These are phyloP conservation scores for Ceratosolen solmsi DNA, from an alignment of 1,140 invertebrate genomes.

Conservation along the genomic window DNA sequence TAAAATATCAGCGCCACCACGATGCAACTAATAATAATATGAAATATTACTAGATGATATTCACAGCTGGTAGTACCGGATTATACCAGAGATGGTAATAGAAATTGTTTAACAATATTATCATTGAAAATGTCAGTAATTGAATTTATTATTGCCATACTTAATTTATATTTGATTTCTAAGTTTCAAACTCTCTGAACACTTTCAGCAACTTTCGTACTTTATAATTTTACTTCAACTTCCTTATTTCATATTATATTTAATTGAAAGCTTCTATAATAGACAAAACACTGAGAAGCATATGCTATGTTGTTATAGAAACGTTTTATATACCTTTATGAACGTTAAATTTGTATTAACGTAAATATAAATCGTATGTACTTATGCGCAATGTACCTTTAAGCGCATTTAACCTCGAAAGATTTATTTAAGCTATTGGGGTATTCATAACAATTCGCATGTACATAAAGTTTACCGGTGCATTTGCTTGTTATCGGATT, in stretches of 20 bases:
- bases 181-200: too few species aligned
- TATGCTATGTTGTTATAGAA: slow-evolving; percentile 34
- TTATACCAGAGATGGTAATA: too few species aligned
- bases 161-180: too few species aligned
- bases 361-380: background rate
- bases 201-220: too few species aligned
- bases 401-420: slow-evolving; percentile 24
- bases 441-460: slow-evolving; percentile 26
- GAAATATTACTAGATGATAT: too few species aligned
- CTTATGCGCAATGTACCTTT: background rate
- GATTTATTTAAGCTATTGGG: background rate
- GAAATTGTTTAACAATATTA: too few species aligned
- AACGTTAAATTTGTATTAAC: background rate
- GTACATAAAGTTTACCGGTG: slow-evolving; percentile 3
- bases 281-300: slow-evolving; percentile 17
- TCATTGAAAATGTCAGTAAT: too few species aligned
- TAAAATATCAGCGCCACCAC: slow-evolving; percentile 1
- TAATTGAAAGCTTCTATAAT: too few species aligned
- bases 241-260: too few species aligned
- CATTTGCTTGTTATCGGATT: background rate
- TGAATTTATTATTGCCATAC: too few species aligned
- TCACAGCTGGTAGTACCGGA: too few species aligned
- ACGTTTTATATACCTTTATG: background rate
- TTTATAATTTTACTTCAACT: too few species aligned
- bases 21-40: background rate